A percentile compares a stretch with the other conserved stretches of the same genome.
These are phyloP conservation scores for Danionella cerebrum DNA, from an alignment of 2,113 vertebrate genomes.

Conservation along the genomic window DNA sequence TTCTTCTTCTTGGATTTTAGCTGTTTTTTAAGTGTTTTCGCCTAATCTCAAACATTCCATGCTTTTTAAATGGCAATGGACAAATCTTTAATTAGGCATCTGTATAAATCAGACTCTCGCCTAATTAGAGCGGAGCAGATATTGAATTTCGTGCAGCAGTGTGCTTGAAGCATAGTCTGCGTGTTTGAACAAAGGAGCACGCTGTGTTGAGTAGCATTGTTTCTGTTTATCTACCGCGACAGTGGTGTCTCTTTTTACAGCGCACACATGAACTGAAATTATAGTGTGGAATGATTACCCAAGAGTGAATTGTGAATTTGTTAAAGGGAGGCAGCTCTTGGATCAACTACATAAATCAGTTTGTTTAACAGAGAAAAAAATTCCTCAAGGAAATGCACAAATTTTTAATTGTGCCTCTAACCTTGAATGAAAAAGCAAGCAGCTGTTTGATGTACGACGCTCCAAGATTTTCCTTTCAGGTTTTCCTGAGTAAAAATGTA, in stretches of 20 bases:
- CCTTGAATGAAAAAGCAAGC: constrained; percentile 6
- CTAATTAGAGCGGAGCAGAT: constrained; percentile 22
- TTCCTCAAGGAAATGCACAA: neutral
- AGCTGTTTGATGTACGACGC: neutral
- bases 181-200: constrained; percentile 23
- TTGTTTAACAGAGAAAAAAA: neutral
- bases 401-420: neutral
- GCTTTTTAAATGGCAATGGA: neutral
- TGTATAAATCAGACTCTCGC: constrained; percentile 15
- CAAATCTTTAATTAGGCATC: constrained; percentile 19
- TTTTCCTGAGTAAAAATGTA: neutral
- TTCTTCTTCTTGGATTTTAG: neutral
- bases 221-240: neutral
- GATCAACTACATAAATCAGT: neutral
- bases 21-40: neutral
- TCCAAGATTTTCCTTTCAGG: neutral
- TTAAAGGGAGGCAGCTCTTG: neutral
- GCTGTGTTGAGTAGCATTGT: neutral
- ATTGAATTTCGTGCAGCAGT: constrained; percentile 23
- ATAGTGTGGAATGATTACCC: neutral
- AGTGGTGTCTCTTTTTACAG: neutral
- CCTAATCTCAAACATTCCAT: neutral
- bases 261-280: neutral
- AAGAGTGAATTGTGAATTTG: neutral
- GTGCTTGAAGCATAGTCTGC: constrained; percentile 15